Percentiles rank a stretch among this genome's conserved stretches.
Evolutionary conservation across 2,888 invertebrate genomes (phyloP).

Genomic region (Timema podura): DNA sequence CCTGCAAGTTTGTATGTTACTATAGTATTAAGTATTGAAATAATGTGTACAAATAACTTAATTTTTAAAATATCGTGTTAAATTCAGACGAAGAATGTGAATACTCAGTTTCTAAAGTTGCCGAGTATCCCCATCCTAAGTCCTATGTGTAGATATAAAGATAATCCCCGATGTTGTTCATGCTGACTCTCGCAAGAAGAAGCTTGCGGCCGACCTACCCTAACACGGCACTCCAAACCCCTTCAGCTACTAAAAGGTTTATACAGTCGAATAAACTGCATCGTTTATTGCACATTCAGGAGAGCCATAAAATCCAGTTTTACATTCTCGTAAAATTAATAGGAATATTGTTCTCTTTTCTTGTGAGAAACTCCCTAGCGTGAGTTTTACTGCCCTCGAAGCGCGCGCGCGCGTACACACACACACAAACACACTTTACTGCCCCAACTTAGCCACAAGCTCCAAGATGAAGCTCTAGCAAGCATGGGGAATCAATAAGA

Average conservation of each 20-base stretch:
- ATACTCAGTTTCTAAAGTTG: too few species aligned
- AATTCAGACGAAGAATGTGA: too few species aligned
- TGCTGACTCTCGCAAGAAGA: too few species aligned
- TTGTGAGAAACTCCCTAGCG: too few species aligned
- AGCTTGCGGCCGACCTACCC: constrained; percentile 11
- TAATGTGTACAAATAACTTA: too few species aligned
- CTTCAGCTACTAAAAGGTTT: constrained; percentile 13
- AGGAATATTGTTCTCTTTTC: constrained; percentile 34
- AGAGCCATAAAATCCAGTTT: constrained; percentile 32
- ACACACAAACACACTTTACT: too few species aligned
- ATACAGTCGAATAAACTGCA: constrained; percentile 29
- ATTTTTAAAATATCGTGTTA: too few species aligned
- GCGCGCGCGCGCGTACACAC: constrained; percentile 3
- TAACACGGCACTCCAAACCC: constrained; percentile 10
- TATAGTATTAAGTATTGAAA: too few species aligned
- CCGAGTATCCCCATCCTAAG: too few species aligned
- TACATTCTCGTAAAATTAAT: constrained; percentile 36
- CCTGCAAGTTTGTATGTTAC: too few species aligned
- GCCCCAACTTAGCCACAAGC: constrained; percentile 12
- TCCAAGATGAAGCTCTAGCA: constrained; percentile 15
- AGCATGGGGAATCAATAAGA: constrained; percentile 16
- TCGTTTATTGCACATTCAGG: constrained; percentile 32
- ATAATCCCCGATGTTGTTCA: too few species aligned
- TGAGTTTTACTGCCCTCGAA: constrained; percentile 4
- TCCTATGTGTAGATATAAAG: too few species aligned